Evolutionary conservation across 2,113 vertebrate species (phyloP).

Genomic region (Neodon shergylaensis): DNA sequence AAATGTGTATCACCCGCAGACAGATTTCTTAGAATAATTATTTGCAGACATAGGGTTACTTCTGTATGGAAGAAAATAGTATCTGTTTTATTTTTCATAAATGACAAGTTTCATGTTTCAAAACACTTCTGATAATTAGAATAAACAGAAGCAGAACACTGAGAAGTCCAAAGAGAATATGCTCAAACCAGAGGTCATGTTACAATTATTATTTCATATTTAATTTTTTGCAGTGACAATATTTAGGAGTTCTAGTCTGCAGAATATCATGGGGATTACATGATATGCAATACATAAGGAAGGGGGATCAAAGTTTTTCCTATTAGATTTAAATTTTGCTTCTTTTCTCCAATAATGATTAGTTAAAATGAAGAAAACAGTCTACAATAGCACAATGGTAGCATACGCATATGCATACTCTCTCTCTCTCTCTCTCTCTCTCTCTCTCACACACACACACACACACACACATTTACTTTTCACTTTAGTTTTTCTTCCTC

Average conservation of each 20-base stretch:
- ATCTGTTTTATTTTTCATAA: constrained; percentile 14
- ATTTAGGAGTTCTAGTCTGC: not conserved
- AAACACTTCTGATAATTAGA: constrained; percentile 27
- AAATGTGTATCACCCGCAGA: constrained; percentile 31
- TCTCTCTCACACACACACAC: not conserved
- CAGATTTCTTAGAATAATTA: constrained; percentile 44
- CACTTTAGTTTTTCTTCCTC: not conserved
- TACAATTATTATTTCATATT: constrained; percentile 35
- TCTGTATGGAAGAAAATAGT: constrained; percentile 40
- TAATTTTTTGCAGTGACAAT: constrained; percentile 50
- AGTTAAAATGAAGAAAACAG: not conserved
- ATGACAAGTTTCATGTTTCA: constrained; percentile 50
- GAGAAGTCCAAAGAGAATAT: not conserved
- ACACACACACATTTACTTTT: not conserved
- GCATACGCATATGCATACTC: no score
- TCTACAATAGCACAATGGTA: not conserved
- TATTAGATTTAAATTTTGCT: not conserved
- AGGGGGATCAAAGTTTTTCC: not conserved
- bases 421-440: no score
- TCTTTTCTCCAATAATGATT: not conserved
- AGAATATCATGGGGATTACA: constrained; percentile 20
- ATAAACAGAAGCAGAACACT: constrained; percentile 41
- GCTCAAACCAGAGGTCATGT: constrained; percentile 6
- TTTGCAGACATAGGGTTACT: constrained; percentile 2
- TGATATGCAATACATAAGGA: not conserved